Evolutionary conservation across 2,888 invertebrate species (phyloP), one percentile per base, ranked within the genome.

Genomic region (Eupeodes luniger): DNA sequence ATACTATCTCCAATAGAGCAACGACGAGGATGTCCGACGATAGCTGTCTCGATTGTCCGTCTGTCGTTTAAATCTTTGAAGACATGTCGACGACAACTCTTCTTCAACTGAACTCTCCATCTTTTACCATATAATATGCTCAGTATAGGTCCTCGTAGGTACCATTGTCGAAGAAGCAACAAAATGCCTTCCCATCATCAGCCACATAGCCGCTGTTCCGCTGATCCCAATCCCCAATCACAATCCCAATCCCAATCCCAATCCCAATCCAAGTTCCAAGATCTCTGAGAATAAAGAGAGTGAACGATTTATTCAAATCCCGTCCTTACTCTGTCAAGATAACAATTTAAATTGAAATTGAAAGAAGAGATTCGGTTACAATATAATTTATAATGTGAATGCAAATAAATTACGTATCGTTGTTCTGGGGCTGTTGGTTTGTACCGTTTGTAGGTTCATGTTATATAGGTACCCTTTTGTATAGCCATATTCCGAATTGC

Each of bases 311-410:
- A 91, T 91, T 91, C 91, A 91, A 91, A 91, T 91, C 90, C 92
- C 92, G 92, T 92, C 91, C 90, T 91, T 91, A 91, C 91, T 91
- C 91, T 91, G 91, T 92, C 92, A 92, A 92, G 92, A 92, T 92
- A 93, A 92, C 92, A 93, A 93, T 92, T 93, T 92, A 92, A 93
- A 93, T 93, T 92, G 92, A 92, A 92, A 92, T 92, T 92, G 92
- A 93, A 93, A 93, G 92, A 93, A 93, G 92, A 92, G 92, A 92
- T 93, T 93, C 92, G 92, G 92, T 93, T 92, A 93, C 93, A 93
- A 93, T 92, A 93, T 93, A 93, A 93, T 92, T 93, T 93, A 93
- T 93, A 92, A 85, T 88, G 85, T 78, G 85, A 88, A 88, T 85
- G 88, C 88, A 88, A 88, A 88, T 88, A 88, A 88, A 88, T 88